Evolutionary conservation across 2,888 invertebrate genomes (phyloP).

Genomic region (Chloroclystis v-ata): DNA sequence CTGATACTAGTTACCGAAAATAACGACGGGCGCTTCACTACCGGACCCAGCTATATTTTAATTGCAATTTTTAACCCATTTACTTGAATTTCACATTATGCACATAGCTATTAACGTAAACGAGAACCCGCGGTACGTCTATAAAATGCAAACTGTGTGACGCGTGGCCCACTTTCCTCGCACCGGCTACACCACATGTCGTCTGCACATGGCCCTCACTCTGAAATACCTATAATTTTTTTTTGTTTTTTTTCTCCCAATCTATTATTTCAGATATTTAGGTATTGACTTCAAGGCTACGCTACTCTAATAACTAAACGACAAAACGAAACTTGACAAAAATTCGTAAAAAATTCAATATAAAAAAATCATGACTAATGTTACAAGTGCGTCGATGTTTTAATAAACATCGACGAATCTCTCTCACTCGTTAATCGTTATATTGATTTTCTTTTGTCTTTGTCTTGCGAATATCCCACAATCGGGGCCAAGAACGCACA

Average conservation of each 20-base stretch:
- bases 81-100: slow-evolving; percentile 30
- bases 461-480: not conserved
- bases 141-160: slow-evolving; percentile 73
- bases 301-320: too few species aligned
- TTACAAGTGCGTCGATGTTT: too few species aligned
- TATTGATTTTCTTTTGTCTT: too few species aligned
- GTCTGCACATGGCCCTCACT: slow-evolving; percentile 29
- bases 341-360: too few species aligned
- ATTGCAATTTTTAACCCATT: slow-evolving; percentile 22
- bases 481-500: not conserved
- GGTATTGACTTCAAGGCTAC: too few species aligned
- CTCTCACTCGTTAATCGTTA: too few species aligned
- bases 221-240: too few species aligned
- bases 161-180: slow-evolving; percentile 71
- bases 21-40: not conserved
- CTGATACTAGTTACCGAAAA: not conserved
- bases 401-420: too few species aligned
- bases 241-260: too few species aligned
- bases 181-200: slow-evolving; percentile 61
- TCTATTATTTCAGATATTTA: too few species aligned
- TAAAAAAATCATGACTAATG: too few species aligned
- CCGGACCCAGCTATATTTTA: slow-evolving; percentile 2
- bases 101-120: slow-evolving; percentile 39
- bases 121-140: slow-evolving; percentile 59
- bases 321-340: too few species aligned